Evolutionary conservation across 2,113 vertebrate species (phyloP), one percentile per base, ranked within the genome.

Genomic region (Phainopepla nitens): DNA sequence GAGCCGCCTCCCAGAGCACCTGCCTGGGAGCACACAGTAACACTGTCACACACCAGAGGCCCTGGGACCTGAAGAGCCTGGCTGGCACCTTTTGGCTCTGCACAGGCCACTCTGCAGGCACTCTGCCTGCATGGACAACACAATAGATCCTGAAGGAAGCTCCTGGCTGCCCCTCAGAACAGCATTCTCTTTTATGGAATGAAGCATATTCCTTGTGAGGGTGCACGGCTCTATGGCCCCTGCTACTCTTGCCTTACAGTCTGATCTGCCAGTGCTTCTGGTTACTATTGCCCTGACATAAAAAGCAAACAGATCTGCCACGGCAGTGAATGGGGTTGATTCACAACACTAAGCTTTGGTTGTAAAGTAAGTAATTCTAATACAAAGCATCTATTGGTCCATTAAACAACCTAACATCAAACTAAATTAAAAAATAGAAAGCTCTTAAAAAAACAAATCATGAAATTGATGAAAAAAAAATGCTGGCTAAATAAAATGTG

Each of bases 401-500:
- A 62, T 72, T 72, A 79, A 73, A 45, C 24, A 91, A 87, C 7
- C 15, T 17, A 79, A 80, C 19, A 49, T 18, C 42, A 61, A 68
- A 75, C 53, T 69, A 27, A 84, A 76, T 76, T 62, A 85, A 72
- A 88, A 76, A 70, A 58, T 1, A 79, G 61, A 29, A 53, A 89
- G 39, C 9, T 33, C n/a, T 93, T 76, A 35, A 87, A 87, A 89
- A 77, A 77, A 3, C 13, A 72, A 49, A 89, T 77, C 0, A 77
- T 44, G 5, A 92, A 87, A 87, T 82, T 69, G 85, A 83, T 87
- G 50, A 60, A 45, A 79, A 78, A 71, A 78, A 81, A 68, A 3
- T 4, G 25, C 41, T 78, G 60, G 90, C 50, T 95, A 89, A 85
- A 95, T 87, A 72, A 72, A 94, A 68, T 24, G 33, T 80, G 44